Evolutionary conservation across 2,113 vertebrate genomes (phyloP), one percentile per base, ranked within the genome.

Genomic region (Mesocricetus auratus): DNA sequence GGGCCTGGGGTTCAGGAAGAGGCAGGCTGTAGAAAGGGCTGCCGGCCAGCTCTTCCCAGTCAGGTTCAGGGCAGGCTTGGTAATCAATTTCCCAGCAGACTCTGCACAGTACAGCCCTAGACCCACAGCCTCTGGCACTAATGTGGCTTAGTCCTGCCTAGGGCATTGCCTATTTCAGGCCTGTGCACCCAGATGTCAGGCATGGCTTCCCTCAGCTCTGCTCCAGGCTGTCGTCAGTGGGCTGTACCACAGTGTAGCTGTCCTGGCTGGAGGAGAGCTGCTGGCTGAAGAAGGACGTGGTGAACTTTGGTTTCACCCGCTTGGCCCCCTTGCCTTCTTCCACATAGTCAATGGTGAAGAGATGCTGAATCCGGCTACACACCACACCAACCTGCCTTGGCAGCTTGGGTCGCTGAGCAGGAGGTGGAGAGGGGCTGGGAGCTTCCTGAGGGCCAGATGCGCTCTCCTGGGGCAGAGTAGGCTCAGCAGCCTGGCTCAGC

Each of bases 281-380:
- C 8, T 99, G 98, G 87, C 98, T 98, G 97, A 99, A 99, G 98
- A 99, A 99, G 36, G 99, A 99, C 0, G 99, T 98, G 0, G 99
- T 99, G 96, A 99, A 98, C 96, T 99, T 99, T 0, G 99, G 99
- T 60, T 99, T 99, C 94, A 99, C 98, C 11, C 99, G 98, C 97
- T 99, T 99, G 97, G 99, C 99, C 94, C 99, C 99, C 97, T 99
- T 99, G 9, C 99, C 99, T 99, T 47, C 47, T 47, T 47, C 47
- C 47, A 47, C 47, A 47, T 47, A 47, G 47, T 8, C 47, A 47
- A 47, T 47, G 47, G 8, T 47, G 47, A 8, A 47, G 47, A 47
- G 47, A 47, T 47, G 47, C 47, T 47, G 47, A 47, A 47, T 47
- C 47, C 8, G 47, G 47, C 47, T 47, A 47, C 47, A 47, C 47